phyloP scores from a whole-genome alignment of 2,797 vertebrate species.

The Cirrhinus molitorella region DNA sequence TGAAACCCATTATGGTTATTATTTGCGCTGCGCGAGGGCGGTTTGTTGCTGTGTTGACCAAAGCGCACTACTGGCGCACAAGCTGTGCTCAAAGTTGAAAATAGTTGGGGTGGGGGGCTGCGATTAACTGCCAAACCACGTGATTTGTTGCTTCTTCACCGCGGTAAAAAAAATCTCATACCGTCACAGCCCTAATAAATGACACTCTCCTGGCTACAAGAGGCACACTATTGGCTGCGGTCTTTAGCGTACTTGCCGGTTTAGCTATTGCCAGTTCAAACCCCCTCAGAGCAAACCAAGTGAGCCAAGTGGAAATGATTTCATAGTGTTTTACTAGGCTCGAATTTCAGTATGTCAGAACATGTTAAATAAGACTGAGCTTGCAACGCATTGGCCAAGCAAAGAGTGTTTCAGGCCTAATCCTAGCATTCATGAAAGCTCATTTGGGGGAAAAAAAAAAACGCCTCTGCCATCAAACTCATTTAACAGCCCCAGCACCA shows the following conservation, averaged over 20 bases:
- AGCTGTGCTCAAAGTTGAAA: too few species aligned
- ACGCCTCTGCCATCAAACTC: neutral
- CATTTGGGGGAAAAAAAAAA: constrained; percentile 29
- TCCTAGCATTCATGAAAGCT: neutral
- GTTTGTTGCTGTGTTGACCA: too few species aligned
- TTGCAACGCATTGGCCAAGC: neutral
- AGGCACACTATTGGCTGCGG: too few species aligned
- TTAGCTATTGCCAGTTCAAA: neutral
- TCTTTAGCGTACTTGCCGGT: too few species aligned
- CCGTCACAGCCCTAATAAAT: too few species aligned
- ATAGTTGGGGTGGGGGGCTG: too few species aligned
- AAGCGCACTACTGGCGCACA: too few species aligned
- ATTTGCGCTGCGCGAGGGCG: too few species aligned
- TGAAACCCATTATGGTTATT: too few species aligned
- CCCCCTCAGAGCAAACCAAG: neutral
- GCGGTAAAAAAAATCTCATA: too few species aligned
- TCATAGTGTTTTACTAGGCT: neutral
- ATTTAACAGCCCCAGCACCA: constrained; percentile 48
- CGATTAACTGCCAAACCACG: too few species aligned
- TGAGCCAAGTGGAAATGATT: neutral
- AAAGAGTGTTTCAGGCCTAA: neutral
- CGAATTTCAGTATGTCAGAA: neutral
- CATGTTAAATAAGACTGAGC: neutral
- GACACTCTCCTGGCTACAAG: neutral
- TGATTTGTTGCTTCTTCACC: too few species aligned